A percentile compares a stretch with the other conserved stretches of the same genome.
Conservation (phyloP, 1,140 invertebrate species). For the Batillaria attramentaria region DNA sequence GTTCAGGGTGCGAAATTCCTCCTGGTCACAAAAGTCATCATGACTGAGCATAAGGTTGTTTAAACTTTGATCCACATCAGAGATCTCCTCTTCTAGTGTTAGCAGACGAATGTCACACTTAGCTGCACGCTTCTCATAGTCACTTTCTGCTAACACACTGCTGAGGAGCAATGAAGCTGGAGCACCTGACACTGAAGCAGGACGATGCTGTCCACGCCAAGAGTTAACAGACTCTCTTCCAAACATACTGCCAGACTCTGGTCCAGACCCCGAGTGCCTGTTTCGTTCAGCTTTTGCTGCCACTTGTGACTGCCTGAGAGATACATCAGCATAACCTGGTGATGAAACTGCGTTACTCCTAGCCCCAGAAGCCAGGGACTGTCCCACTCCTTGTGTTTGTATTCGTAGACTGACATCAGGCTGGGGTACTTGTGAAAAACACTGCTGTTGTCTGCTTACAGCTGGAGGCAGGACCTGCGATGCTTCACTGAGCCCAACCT, state of each 20-base stretch:
- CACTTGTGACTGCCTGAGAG: no score
- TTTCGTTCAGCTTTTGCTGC: neutral
- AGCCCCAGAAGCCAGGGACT: no score
- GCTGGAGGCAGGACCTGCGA: no score
- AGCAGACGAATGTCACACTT: constrained; percentile 48
- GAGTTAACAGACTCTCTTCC: no score
- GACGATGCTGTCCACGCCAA: neutral
- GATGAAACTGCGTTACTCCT: no score
- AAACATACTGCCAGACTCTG: no score
- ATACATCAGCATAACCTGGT: no score
- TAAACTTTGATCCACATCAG: constrained; percentile 44
- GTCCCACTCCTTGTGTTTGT: no score
- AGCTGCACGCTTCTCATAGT: constrained; percentile 45
- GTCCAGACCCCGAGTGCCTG: neutral
- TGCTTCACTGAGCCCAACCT: neutral
- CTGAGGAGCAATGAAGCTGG: constrained; percentile 18
- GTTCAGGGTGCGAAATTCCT: constrained; percentile 44
- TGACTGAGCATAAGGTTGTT: constrained; percentile 44
- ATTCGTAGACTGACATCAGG: no score
- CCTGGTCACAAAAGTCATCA: constrained; percentile 46
- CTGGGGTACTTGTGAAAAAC: no score
- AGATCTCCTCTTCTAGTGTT: constrained; percentile 45
- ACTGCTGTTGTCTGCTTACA: no score
- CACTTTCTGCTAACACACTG: constrained; percentile 39
- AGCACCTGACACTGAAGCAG: neutral